Evolutionary conservation across 2,797 vertebrate genomes (phyloP), one percentile per base, ranked within the genome.

Genomic region (Ispidina picta): DNA sequence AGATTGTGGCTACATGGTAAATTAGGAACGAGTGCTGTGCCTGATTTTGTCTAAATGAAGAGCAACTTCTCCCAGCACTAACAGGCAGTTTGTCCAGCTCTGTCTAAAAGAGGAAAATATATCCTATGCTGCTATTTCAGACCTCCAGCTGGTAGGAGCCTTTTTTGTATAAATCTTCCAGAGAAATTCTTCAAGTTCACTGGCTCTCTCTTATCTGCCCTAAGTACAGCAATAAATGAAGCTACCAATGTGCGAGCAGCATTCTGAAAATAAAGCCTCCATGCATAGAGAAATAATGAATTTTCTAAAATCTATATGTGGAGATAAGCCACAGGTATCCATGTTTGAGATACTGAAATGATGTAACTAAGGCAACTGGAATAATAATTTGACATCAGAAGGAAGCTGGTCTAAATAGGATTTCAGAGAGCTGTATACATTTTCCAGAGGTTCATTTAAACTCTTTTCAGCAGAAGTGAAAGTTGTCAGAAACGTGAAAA

Each of bases 321-420:
- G 55, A 69, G 88, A 89, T 96, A 93, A 93, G 75, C 72, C 88
- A 72, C 58, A 62, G 80, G 72, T 88, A 74, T 89, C 80, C 54
- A 43, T 91, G 88, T 88, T 55, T 91, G 77, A 96, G 92, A 71
- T 86, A 43, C 68, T 60, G 28, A 88, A 82, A 79, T 93, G 74
- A 90, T 93, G 86, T 88, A 94, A 59, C 89, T 93, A 91, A 95
- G 89, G 89, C 91, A 96, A 90, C 88, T 95, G 80, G 81, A 91
- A 76, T 89, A 91, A 83, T 83, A 77, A 94, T 73, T 87, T 91
- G 87, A 91, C 90, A 93, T 80, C 85, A 93, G 62, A 73, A 92
- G 74, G 83, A 22, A 83, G 33, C 59, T 91, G 63, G 66, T 86
- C 74, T 78, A 28, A 77, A 88, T 93, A 70, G 49, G 63, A 54